Percentiles rank a stretch among this genome's conserved stretches.
Conservation (phyloP, 2,113 vertebrate species). For the Solenodon paradoxus region DNA sequence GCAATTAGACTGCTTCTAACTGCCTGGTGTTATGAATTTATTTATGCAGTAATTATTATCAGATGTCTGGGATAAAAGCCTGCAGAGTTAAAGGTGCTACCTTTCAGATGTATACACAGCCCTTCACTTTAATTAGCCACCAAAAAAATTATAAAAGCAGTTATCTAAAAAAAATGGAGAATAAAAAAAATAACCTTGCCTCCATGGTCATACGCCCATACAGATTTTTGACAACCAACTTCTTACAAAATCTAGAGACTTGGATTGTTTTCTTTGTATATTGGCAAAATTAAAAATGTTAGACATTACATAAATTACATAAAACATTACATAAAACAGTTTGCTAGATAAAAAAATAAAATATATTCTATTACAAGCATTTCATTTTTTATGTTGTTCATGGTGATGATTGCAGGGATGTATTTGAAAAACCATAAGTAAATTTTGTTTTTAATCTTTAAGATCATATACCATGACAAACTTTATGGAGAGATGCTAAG, state of each 20-base stretch:
- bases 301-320: neutral
- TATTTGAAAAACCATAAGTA: neutral
- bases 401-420: neutral
- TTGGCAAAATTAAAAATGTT: conserved; percentile 13
- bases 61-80: conserved; percentile 75
- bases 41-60: conserved; percentile 77
- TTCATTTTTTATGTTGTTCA: neutral
- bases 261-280: neutral
- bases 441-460: neutral
- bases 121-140: conserved; percentile 56
- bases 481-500: neutral
- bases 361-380: neutral
- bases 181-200: neutral
- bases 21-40: conserved; percentile 76
- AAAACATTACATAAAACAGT: conserved; percentile 12
- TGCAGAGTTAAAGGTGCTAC: conserved; percentile 71
- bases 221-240: conserved; percentile 24
- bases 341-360: neutral
- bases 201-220: neutral
- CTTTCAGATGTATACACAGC: conserved; percentile 52
- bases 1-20: conserved; percentile 77
- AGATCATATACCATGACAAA: neutral
- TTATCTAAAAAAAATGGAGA: neutral
- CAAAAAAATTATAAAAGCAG: conserved; percentile 12
- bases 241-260: conserved; percentile 30